Percentiles rank a stretch among this genome's conserved stretches.
These are phyloP conservation scores for Brachyhypopomus occidentalis DNA, from an alignment of 2,113 vertebrate species.

Conservation along the genomic window DNA sequence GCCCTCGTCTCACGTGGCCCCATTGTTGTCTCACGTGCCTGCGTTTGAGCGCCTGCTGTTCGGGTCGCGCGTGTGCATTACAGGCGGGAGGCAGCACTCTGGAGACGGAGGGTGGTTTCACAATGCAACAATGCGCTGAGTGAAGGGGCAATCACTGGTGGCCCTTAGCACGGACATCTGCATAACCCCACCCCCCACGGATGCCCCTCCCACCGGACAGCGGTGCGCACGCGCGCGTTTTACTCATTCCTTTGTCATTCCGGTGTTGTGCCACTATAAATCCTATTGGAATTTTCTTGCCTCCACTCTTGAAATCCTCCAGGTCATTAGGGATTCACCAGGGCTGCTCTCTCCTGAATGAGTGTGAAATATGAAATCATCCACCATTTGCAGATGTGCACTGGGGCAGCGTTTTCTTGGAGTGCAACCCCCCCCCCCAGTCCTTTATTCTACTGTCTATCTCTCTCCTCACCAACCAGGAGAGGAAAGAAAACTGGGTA, in stretches of 20 bases:
- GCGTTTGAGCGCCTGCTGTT: too few species aligned
- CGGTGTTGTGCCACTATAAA: slow-evolving; percentile 20
- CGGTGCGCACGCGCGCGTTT: not conserved
- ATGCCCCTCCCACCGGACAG: not conserved
- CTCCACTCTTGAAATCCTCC: slow-evolving; percentile 34
- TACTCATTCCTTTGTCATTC: slow-evolving; percentile 33
- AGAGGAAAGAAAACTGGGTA: slow-evolving; percentile 21
- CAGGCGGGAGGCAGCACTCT: not conserved
- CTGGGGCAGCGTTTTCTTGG: not conserved
- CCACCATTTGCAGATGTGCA: slow-evolving; percentile 40
- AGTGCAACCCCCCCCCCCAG: not conserved
- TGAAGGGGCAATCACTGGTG: not conserved
- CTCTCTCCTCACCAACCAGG: not conserved
- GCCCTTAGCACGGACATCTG: not conserved
- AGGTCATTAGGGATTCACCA: slow-evolving; percentile 40
- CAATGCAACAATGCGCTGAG: not conserved
- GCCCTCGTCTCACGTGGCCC: too few species aligned
- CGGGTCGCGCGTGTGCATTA: too few species aligned
- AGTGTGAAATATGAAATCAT: slow-evolving; percentile 45
- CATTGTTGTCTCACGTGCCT: too few species aligned
- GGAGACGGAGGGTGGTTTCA: not conserved
- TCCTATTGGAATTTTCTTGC: slow-evolving; percentile 33
- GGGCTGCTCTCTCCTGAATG: slow-evolving; percentile 24
- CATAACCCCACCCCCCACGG: not conserved
- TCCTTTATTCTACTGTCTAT: not conserved